Evolutionary conservation across 2,797 vertebrate genomes (phyloP), one percentile per base, ranked within the genome.

Genomic region (Streptopelia turtur): DNA sequence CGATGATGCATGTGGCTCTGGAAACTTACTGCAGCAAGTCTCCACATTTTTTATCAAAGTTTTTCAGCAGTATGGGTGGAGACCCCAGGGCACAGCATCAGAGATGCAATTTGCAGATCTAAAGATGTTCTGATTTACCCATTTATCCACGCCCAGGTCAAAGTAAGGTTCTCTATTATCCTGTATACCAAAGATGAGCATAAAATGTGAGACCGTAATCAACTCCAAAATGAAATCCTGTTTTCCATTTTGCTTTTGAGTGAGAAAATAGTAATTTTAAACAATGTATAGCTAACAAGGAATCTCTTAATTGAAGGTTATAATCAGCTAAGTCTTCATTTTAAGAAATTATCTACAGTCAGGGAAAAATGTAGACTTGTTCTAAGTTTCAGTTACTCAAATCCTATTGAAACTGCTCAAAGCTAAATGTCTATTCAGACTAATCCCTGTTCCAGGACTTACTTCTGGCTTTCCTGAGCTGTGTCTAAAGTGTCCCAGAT

Each of bases 1-100:
- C 0, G 1, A 84, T 93, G 90, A 81, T 57, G 89, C 13, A 60
- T 20, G 15, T 6, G 0, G 60, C 65, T 60, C 90, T 83, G 86
- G 72, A 81, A 89, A 31, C 75, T 90, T 86, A 13, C 76, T 66
- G 56, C 84, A 78, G n/a, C 79, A 27, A 86, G 31, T 43, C 80
- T 68, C 64, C 30, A 18, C 28, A 14, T 21, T 69, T 66, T 43
- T 37, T 59, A 43, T n/a, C 23, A 0, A 72, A 87, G 75, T 43
- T 64, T 75, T 74, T 63, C 83, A 49, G 63, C 35, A 35, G 43
- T 25, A 56, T 56, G 59, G 12, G 31, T n/a, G 72, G 81, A 65
- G 57, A 59, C 2, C 31, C n/a, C 47, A 55, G 27, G 47, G 17
- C 22, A 30, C 9, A 37, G 16, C 35, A 30, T 53, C 59, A 76